These are phyloP conservation scores for Onthophagus sagittarius DNA, from an alignment of 2,888 invertebrate species.

Conservation along the genomic window DNA sequence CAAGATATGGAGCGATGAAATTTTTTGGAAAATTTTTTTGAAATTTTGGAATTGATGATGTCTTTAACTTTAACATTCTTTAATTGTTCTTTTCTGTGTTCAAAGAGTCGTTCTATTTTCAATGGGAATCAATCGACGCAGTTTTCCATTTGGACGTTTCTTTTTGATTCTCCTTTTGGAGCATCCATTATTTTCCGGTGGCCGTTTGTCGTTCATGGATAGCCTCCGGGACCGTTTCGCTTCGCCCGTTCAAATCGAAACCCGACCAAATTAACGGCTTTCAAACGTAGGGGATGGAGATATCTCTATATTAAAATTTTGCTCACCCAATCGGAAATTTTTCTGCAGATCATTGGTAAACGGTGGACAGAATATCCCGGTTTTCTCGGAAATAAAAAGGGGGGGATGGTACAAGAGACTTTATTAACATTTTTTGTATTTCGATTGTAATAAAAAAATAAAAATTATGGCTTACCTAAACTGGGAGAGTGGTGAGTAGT, in stretches of 20 bases:
- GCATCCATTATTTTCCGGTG: background rate
- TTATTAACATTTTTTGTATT: background rate
- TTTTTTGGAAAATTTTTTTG: no score
- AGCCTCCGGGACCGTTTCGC: background rate
- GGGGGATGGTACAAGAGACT: background rate
- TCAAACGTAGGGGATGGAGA: conserved; percentile 2
- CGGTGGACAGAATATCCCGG: background rate
- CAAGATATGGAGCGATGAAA: no score
- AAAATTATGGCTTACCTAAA: background rate
- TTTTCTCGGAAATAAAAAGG: conserved; percentile 6
- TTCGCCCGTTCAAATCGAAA: conserved; percentile 6
- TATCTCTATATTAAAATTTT: conserved; percentile 14
- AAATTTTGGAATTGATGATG: no score
- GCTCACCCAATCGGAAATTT: conserved; percentile 6
- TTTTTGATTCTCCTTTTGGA: background rate
- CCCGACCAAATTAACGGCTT: conserved; percentile 9
- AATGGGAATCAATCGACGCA: background rate
- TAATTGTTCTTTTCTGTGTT: no score
- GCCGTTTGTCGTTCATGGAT: background rate
- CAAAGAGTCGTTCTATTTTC: no score
- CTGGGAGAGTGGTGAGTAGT: no score
- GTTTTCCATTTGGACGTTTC: background rate
- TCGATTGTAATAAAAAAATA: background rate
- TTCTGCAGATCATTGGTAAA: background rate
- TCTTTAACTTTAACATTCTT: no score